These are phyloP conservation scores for Hozukius guyotensis DNA, from an alignment of 2,797 vertebrate genomes.

Conservation along the genomic window DNA sequence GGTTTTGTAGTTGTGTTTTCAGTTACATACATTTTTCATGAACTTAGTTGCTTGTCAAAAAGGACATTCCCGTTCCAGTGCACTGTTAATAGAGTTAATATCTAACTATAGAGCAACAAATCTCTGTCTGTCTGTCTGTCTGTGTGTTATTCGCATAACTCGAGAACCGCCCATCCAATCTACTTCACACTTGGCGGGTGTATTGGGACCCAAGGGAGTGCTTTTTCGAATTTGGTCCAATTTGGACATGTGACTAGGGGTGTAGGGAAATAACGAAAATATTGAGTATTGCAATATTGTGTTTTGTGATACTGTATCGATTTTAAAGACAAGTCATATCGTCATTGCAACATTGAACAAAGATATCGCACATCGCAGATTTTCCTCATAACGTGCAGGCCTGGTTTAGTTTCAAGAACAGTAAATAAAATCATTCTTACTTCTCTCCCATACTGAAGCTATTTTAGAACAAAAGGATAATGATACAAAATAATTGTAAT, in stretches of 20 bases:
- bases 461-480: background rate
- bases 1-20: background rate
- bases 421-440: background rate
- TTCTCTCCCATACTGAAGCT: background rate
- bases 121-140: background rate
- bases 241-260: too few relatives aligned
- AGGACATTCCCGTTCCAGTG: background rate
- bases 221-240: background rate
- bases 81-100: background rate
- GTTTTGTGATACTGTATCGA: too few relatives aligned
- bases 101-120: background rate
- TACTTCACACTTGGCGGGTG: too few relatives aligned
- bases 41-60: background rate
- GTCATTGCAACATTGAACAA: too few relatives aligned
- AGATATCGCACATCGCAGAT: too few relatives aligned
- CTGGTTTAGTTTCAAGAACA: background rate
- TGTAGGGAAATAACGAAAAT: too few relatives aligned
- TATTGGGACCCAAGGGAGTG: background rate
- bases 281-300: too few relatives aligned
- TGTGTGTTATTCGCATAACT: too few relatives aligned
- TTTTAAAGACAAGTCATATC: too few relatives aligned
- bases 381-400: too few relatives aligned
- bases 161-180: too few relatives aligned
- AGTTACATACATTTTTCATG: background rate
- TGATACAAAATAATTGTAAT: background rate